phyloP scores from a whole-genome alignment of 2,888 invertebrate genomes.

The Monopis laevigella region DNA sequence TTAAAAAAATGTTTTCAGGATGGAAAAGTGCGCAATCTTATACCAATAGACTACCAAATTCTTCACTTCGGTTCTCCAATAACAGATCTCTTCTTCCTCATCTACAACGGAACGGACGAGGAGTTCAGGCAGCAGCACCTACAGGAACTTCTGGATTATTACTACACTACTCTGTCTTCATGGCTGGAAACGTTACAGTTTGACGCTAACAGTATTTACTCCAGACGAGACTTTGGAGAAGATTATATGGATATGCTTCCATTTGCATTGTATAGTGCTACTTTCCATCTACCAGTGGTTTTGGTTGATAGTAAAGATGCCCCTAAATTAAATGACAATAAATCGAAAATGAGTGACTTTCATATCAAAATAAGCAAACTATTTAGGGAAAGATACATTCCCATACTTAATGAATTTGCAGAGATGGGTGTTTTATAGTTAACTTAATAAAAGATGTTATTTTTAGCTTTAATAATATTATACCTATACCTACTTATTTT shows the following conservation, averaged over 20 bases:
- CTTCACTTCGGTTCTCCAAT: constrained; percentile 7
- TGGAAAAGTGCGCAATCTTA: background rate
- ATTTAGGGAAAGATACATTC: constrained; percentile 15
- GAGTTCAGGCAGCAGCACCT: constrained; percentile 8
- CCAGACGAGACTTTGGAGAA: constrained; percentile 6
- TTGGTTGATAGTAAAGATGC: constrained; percentile 6
- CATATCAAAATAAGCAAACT: constrained; percentile 14
- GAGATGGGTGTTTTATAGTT: constrained; percentile 6
- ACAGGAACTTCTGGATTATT: constrained; percentile 4
- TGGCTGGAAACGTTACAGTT: constrained; percentile 1
- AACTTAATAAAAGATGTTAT: no score
- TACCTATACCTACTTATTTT: no score
- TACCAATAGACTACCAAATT: constrained; percentile 12
- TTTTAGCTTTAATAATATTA: no score
- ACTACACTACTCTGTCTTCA: constrained; percentile 6
- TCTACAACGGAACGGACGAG: constrained; percentile 12
- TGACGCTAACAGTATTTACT: constrained; percentile 1
- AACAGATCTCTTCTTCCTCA: constrained; percentile 5
- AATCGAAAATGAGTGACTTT: constrained; percentile 5
- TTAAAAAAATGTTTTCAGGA: no score
- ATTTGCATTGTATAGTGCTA: background rate
- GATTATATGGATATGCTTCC: constrained; percentile 14
- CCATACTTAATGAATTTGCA: background rate
- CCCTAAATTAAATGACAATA: constrained; percentile 11
- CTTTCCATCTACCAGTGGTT: background rate